Evolutionary conservation across 2,888 invertebrate genomes (phyloP).

Genomic region (Poecilus cupreus): DNA sequence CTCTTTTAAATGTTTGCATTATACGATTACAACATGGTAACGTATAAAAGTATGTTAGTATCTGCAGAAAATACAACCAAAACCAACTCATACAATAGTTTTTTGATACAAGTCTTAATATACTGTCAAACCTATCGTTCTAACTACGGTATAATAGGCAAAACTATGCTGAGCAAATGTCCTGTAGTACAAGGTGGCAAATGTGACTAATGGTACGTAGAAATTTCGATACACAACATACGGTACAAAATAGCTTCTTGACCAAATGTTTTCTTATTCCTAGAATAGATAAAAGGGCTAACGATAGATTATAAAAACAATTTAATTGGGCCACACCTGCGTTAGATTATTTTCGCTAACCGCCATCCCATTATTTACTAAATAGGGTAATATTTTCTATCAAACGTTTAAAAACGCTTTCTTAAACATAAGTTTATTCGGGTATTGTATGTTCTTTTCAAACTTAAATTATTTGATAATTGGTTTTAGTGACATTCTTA

Average conservation of each 20-base stretch:
- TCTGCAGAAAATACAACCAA: too few relatives aligned
- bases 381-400: slow-evolving; percentile 31
- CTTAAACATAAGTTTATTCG: too few relatives aligned
- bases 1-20: too few relatives aligned
- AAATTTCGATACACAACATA: slow-evolving; percentile 9
- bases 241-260: slow-evolving; percentile 29
- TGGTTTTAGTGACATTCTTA: too few relatives aligned
- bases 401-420: not conserved
- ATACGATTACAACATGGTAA: too few relatives aligned
- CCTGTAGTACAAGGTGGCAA: slow-evolving; percentile 23
- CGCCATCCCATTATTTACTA: not conserved
- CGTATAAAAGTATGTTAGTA: not conserved
- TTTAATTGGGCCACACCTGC: slow-evolving; percentile 40
- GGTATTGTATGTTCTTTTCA: too few relatives aligned
- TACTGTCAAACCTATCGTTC: too few relatives aligned
- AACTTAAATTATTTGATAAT: too few relatives aligned
- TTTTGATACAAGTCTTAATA: too few relatives aligned
- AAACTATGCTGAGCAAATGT: slow-evolving; percentile 30
- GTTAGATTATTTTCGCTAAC: slow-evolving; percentile 35
- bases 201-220: slow-evolving; percentile 36
- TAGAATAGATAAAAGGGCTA: slow-evolving; percentile 37
- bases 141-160: slow-evolving; percentile 27
- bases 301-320: slow-evolving; percentile 52
- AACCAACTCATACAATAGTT: too few relatives aligned
- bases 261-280: slow-evolving; percentile 50